Conservation (phyloP, 2,888 invertebrate species). For the Timema podura region DNA sequence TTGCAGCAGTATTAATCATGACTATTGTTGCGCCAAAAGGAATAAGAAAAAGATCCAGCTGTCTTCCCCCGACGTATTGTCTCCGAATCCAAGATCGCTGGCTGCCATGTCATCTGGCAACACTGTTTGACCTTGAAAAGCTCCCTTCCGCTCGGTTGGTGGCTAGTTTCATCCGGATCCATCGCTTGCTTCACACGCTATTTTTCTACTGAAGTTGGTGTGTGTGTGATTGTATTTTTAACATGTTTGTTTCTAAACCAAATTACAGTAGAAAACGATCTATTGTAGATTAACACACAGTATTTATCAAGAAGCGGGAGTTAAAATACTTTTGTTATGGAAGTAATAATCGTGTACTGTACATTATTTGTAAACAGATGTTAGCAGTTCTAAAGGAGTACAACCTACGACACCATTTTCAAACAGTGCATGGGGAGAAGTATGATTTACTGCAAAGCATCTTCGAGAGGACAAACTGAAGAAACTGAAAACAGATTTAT, state of each 20-base stretch:
- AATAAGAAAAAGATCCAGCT: too few relatives aligned
- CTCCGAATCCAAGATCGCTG: too few relatives aligned
- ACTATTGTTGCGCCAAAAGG: too few relatives aligned
- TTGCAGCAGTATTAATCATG: too few relatives aligned
- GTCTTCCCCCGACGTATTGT: too few relatives aligned
- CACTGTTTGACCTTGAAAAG: too few relatives aligned
- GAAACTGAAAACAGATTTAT: constrained; percentile 15
- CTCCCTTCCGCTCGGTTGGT: too few relatives aligned
- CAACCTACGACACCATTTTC: constrained; percentile 10
- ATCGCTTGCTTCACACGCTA: too few relatives aligned
- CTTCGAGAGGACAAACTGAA: constrained; percentile 9
- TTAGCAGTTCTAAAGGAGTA: constrained; percentile 14
- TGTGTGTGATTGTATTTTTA: too few relatives aligned
- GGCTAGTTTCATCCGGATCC: too few relatives aligned
- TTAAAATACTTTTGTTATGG: constrained; percentile 5
- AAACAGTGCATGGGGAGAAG: constrained; percentile 17
- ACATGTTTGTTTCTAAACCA: background rate
- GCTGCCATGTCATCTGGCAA: too few relatives aligned
- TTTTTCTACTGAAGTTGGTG: too few relatives aligned
- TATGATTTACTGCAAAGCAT: constrained; percentile 16
- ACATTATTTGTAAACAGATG: constrained; percentile 13
- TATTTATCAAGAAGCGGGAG: constrained; percentile 7
- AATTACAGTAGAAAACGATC: constrained; percentile 3
- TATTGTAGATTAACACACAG: background rate
- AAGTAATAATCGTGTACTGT: constrained; percentile 12